These are phyloP conservation scores for Chymomyza caudatula DNA, from an alignment of 2,888 invertebrate genomes.

Conservation along the genomic window DNA sequence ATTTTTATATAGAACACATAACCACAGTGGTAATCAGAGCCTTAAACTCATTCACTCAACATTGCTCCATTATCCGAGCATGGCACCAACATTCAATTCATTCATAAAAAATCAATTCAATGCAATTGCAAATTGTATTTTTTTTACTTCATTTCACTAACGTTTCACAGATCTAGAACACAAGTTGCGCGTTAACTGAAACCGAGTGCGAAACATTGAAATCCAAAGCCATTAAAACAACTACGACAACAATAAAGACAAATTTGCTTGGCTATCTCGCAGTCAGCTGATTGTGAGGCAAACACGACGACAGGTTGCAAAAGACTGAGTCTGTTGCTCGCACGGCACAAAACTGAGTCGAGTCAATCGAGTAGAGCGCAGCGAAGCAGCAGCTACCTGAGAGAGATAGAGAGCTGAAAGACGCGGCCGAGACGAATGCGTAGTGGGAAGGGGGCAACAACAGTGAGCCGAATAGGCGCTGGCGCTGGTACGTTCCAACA, in stretches of 20 bases:
- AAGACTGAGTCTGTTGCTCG: constrained; percentile 48
- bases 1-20: constrained; percentile 12
- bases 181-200: background rate
- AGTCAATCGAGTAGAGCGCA: constrained; percentile 27
- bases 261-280: background rate
- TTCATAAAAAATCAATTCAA: background rate
- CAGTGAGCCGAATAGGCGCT: constrained; percentile 20
- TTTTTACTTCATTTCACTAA: background rate
- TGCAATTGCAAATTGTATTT: background rate
- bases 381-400: constrained; percentile 33
- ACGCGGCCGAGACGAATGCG: constrained; percentile 14
- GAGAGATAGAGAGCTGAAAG: constrained; percentile 14
- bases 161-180: background rate
- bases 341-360: constrained; percentile 19
- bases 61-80: background rate
- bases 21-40: constrained; percentile 41
- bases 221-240: constrained; percentile 20
- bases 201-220: constrained; percentile 20
- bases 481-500: constrained; percentile 38
- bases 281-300: constrained; percentile 37
- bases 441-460: constrained; percentile 34
- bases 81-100: background rate
- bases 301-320: constrained; percentile 56
- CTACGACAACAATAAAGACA: background rate
- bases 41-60: constrained; percentile 43